Evolutionary conservation across 2,888 invertebrate species (phyloP), one percentile per base, ranked within the genome.

Genomic region (Philaethria dido): DNA sequence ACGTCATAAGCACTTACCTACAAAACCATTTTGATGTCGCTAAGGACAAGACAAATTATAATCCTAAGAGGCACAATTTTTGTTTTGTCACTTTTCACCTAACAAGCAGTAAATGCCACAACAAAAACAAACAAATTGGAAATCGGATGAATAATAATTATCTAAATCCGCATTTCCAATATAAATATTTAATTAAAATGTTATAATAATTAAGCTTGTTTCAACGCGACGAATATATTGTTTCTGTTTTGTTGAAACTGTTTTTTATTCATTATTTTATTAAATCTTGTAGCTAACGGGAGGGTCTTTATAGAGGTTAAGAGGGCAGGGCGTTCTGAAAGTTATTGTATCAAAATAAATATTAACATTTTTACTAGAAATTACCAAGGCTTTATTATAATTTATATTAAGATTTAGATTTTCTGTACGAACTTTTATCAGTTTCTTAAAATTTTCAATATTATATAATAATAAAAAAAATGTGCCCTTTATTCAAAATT

Each of bases 1-100:
- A 50, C n/a, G 25, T 50, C 33, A 29, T 42, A 44, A 33, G 29
- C 29, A 62, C 52, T 62, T 52, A 62, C 50, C 50, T 18, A n/a
- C 22, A 62, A 6, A 44, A 22, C 11, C 13, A 45, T 60, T 11
- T 29, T 16, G 18, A 9, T 44, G 25, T 60, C 3, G 22, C 9
- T 13, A 22, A 13, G 39, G 13, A 39, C 1, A 13, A 13, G 13
- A 13, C 2, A 2, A 13, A 2, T 6, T 13, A 13, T 11, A 13
- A 39, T 11, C 11, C 1, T 36, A 8, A 36, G 1, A 36, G 33
- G 9, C 9, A 36, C 6, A 8, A 36, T 36, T 36, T 8, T 33
- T 33, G 25, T n/a, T n/a, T n/a, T n/a, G n/a, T n/a, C n/a, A n/a
- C n/a, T 25, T 25, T 25, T 25, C 25, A 25, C 25, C 25, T n/a